These are phyloP conservation scores for Papilio polytes DNA, from an alignment of 1,140 invertebrate genomes.

Conservation along the genomic window DNA sequence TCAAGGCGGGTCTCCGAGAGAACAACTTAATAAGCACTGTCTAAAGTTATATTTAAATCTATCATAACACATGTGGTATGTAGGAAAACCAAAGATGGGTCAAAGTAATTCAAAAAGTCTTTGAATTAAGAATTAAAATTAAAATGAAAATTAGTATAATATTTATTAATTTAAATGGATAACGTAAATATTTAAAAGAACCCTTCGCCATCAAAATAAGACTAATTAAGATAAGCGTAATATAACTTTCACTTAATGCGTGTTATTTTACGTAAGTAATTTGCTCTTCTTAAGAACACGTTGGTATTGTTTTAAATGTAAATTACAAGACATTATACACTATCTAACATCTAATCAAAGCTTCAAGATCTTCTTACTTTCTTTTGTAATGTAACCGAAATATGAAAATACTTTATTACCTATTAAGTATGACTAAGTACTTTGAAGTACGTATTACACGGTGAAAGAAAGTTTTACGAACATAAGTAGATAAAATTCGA, in stretches of 20 bases:
- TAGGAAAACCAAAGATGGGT: no score
- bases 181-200: not conserved
- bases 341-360: slow-evolving; percentile 35
- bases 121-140: no score
- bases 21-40: not conserved
- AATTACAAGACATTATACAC: slow-evolving; percentile 37
- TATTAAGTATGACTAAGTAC: not conserved
- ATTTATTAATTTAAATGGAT: no score
- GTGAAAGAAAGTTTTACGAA: no score
- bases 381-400: slow-evolving; percentile 14
- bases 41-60: no score
- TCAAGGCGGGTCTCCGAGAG: not conserved
- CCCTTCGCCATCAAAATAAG: not conserved
- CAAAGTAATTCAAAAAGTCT: no score
- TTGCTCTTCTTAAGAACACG: slow-evolving; percentile 8
- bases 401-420: not conserved
- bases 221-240: not conserved
- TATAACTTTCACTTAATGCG: slow-evolving; percentile 27
- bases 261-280: slow-evolving; percentile 36
- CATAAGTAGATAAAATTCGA: no score
- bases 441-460: no score
- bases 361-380: not conserved
- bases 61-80: no score
- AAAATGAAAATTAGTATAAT: no score
- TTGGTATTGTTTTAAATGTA: slow-evolving; percentile 34